phyloP scores from a whole-genome alignment of 2,888 invertebrate genomes.

The Mylabris sibirica region DNA sequence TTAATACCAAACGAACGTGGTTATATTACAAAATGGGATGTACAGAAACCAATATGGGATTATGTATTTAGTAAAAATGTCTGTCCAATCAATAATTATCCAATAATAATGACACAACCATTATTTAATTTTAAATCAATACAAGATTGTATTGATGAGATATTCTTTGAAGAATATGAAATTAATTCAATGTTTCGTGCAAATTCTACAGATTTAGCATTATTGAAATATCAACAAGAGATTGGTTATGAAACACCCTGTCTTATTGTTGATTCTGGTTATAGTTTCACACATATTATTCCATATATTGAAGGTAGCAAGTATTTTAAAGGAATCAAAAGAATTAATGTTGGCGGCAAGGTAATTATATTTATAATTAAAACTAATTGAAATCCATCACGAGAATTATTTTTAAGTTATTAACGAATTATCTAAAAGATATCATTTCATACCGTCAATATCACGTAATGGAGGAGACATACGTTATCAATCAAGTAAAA shows the following conservation, averaged over 20 bases:
- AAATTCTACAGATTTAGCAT: conserved; percentile 80
- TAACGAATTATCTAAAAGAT: conserved; percentile 98
- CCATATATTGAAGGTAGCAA: conserved; percentile 81
- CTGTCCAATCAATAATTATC: conserved; percentile 78
- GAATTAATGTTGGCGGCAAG: conserved; percentile 97
- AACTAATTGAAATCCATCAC: conserved; percentile 5
- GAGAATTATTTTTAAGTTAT: conserved; percentile 47
- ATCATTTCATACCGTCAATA: conserved; percentile 94
- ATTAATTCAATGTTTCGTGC: conserved; percentile 82
- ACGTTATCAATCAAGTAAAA: conserved; percentile 97
- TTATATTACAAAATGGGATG: conserved; percentile 94
- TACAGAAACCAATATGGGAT: conserved; percentile 96
- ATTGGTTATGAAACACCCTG: conserved; percentile 47
- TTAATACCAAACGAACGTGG: conserved; percentile 95
- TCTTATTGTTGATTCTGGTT: conserved; percentile 91
- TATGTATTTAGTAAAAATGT: conserved; percentile 89
- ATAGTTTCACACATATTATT: conserved; percentile 93
- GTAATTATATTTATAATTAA: conserved; percentile 56
- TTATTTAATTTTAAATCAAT: conserved; percentile 90
- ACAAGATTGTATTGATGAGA: conserved; percentile 93
- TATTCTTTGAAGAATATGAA: conserved; percentile 97
- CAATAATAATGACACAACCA: conserved; percentile 91
- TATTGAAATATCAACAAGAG: conserved; percentile 43
- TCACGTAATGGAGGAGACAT: conserved; percentile 98
- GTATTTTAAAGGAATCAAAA: conserved; percentile 71